Conservation (phyloP, 2,888 invertebrate genomes). For the Ormyrus rosae region DNA sequence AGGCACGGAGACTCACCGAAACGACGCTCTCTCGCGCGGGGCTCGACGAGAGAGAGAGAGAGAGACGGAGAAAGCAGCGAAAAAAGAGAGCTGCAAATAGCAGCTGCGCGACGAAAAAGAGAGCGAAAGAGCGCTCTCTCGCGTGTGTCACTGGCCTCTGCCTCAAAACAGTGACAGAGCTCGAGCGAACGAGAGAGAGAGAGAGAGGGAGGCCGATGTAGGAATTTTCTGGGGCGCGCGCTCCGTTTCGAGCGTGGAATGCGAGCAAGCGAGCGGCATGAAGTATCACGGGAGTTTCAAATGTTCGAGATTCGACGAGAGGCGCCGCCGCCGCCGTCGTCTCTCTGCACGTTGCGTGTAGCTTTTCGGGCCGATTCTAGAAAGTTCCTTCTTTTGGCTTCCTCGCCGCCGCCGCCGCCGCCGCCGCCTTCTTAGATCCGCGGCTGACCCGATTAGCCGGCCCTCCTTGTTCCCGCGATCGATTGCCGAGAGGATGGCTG, state of each 20-base stretch:
- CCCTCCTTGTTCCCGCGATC: background rate
- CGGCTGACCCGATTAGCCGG: background rate
- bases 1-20: no score
- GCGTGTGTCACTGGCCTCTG: constrained; percentile 29
- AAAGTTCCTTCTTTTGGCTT: constrained; percentile 8
- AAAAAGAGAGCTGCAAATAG: constrained; percentile 17
- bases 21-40: background rate
- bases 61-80: background rate
- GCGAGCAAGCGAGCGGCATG: constrained; percentile 1
- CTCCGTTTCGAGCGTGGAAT: constrained; percentile 28
- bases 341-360: no score
- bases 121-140: background rate
- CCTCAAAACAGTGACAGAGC: constrained; percentile 5
- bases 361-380: constrained; percentile 6
- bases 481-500: background rate
- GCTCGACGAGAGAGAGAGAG: background rate
- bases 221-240: constrained; percentile 16
- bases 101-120: constrained; percentile 14
- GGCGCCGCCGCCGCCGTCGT: background rate
- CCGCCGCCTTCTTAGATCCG: background rate
- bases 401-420: background rate
- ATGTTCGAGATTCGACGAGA: constrained; percentile 1
- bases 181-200: background rate
- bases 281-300: constrained; percentile 12
- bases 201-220: background rate